phyloP scores from a whole-genome alignment of 2,113 vertebrate species.

The Coregonus clupeaformis region DNA sequence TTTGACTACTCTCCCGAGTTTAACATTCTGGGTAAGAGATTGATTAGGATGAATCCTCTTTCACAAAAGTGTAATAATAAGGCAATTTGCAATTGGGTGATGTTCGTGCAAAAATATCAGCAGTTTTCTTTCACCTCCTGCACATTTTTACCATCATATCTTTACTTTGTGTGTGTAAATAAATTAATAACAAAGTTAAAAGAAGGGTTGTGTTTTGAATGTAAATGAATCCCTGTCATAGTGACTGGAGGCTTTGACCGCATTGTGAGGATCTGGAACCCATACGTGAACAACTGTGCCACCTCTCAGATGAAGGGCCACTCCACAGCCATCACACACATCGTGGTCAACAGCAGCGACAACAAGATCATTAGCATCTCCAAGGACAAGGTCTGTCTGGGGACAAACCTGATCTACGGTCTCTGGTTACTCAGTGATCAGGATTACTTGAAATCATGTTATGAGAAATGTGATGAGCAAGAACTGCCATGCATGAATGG shows the following conservation, averaged over 20 bases:
- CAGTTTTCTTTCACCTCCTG: too few species aligned
- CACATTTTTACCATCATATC: background rate
- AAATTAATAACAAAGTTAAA: too few species aligned
- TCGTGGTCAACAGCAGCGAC: slow-evolving; percentile 33
- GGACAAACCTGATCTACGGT: background rate
- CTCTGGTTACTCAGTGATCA: background rate
- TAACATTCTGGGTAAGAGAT: slow-evolving; percentile 62
- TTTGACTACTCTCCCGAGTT: slow-evolving; percentile 67
- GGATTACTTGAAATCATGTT: background rate
- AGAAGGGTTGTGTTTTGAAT: too few species aligned
- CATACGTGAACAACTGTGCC: slow-evolving; percentile 37
- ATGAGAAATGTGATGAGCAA: background rate
- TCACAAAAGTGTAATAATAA: background rate
- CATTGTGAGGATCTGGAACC: slow-evolving; percentile 47
- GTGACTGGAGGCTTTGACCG: slow-evolving; percentile 50
- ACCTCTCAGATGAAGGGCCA: slow-evolving; percentile 47
- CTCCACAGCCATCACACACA: slow-evolving; percentile 30
- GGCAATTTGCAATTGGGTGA: too few species aligned
- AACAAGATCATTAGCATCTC: slow-evolving; percentile 51
- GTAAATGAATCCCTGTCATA: slow-evolving; percentile 7
- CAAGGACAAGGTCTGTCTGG: slow-evolving; percentile 47
- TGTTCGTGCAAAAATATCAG: too few species aligned
- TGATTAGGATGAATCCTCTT: background rate
- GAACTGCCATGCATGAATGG: background rate
- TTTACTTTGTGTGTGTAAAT: background rate